Evolutionary conservation across 2,888 invertebrate species (phyloP).

Genomic region (Drosophila anomelani): DNA sequence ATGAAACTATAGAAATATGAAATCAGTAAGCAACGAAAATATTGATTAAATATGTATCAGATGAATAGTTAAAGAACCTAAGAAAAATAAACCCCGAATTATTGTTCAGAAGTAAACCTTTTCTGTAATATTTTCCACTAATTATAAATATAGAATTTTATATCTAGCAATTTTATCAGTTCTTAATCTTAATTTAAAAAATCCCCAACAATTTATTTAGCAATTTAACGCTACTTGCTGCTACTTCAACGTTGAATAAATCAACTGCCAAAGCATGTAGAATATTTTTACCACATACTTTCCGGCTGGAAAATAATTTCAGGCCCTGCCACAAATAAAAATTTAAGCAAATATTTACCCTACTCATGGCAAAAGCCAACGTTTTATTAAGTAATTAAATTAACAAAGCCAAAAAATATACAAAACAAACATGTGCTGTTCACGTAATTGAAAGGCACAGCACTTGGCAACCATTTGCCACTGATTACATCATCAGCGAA

Average conservation of each 20-base stretch:
- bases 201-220: too few species aligned
- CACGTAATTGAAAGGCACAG: conserved; percentile 20
- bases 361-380: not conserved
- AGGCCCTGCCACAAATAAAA: not conserved
- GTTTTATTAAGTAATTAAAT: conserved; percentile 29
- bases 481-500: conserved; percentile 41
- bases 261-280: not conserved
- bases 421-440: conserved; percentile 18
- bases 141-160: not conserved
- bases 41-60: too few species aligned
- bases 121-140: too few species aligned
- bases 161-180: not conserved
- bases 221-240: not conserved
- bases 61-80: too few species aligned
- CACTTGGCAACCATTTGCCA: conserved; percentile 25
- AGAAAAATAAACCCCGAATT: too few species aligned
- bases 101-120: too few species aligned
- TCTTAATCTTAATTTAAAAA: not conserved
- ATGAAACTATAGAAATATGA: not conserved
- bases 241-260: not conserved
- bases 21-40: too few species aligned
- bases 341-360: conserved; percentile 8
- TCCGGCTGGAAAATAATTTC: conserved; percentile 1
- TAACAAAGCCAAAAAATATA: conserved; percentile 1
- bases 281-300: conserved; percentile 12